A percentile compares a stretch with the other conserved stretches of the same genome.
Conservation (phyloP, 1,140 invertebrate genomes). For the Leptopilina clavipes region DNA sequence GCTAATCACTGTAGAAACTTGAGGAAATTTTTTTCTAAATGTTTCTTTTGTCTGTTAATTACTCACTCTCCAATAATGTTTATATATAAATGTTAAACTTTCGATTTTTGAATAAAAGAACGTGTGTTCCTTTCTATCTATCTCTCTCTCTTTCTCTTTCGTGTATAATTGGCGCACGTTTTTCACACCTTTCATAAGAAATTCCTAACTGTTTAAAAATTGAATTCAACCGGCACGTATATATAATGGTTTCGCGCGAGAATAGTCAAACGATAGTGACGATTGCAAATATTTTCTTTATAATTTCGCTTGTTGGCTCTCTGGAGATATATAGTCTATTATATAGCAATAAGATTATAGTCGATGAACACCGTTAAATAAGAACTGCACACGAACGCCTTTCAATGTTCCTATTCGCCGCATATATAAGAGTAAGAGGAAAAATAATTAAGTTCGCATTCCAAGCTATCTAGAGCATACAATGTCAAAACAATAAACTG, state of each 20-base stretch:
- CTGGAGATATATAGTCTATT: background rate
- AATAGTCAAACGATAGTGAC: background rate
- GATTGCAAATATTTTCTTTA: background rate
- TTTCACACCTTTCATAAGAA: background rate
- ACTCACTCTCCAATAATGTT: too few relatives aligned
- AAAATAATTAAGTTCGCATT: slow-evolving; percentile 47
- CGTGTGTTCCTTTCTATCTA: background rate
- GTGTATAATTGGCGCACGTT: background rate
- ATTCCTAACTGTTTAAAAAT: slow-evolving; percentile 16
- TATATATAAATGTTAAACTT: too few relatives aligned
- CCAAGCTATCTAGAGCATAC: slow-evolving; percentile 45
- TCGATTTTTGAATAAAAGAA: too few relatives aligned
- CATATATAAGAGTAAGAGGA: slow-evolving; percentile 33
- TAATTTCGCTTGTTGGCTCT: background rate
- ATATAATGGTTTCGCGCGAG: background rate
- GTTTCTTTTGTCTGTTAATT: too few relatives aligned
- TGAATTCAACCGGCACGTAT: background rate
- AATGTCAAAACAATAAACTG: slow-evolving; percentile 51
- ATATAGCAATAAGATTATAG: slow-evolving; percentile 3
- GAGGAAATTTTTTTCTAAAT: too few relatives aligned
- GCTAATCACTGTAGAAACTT: too few relatives aligned
- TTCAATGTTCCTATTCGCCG: background rate
- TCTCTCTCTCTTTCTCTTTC: background rate
- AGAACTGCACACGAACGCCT: background rate
- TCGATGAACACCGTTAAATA: slow-evolving; percentile 19